Evolutionary conservation across 1,140 invertebrate species (phyloP), one percentile per base, ranked within the genome.

Genomic region (Contarinia nasturtii): DNA sequence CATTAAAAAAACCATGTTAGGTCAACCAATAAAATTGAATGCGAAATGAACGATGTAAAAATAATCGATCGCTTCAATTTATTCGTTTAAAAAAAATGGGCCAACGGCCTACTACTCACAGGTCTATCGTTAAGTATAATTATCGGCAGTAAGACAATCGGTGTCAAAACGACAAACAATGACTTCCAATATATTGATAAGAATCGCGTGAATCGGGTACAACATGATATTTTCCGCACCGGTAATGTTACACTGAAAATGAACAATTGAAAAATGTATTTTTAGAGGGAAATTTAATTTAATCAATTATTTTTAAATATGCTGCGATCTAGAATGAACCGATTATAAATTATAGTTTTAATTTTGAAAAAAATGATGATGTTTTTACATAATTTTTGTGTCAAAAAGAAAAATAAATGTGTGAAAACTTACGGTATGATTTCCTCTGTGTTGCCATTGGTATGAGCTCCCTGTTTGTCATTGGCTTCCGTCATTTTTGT

Each of bases 161-260:
- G 78, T 54, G 75, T 74, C 18, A 77, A 15, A 19, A 79, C 66
- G 15, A 78, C 69, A 7, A 79, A 57, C 0, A 77, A 52, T 4
- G 74, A 72, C 54, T 71, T 75, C 78, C 78, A 80, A 52, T 79
- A 79, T 34, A 55, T 57, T 21, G 17, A 52, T 5, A 34, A 58
- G 48, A 52, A 63, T 60, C 21, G 51, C 7, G 2, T 22, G 10
- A 17, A n/a, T 17, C 43, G 20, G 7, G 4, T 12, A 7, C 11
- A 44, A n/a, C 20, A 44, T 44, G 43, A 15, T 44, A 44, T 2
- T 21, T 33, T 44, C n/a, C 43, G 3, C 10, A 11, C 7, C 14
- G 21, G 19, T 14, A 44, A 22, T 12, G 21, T 27, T n/a, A 44
- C 27, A 11, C 43, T 44, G 43, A 27, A 44, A 44, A 20, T 19